phyloP scores from a whole-genome alignment of 2,888 invertebrate genomes.

The Ceriagrion tenellum region DNA sequence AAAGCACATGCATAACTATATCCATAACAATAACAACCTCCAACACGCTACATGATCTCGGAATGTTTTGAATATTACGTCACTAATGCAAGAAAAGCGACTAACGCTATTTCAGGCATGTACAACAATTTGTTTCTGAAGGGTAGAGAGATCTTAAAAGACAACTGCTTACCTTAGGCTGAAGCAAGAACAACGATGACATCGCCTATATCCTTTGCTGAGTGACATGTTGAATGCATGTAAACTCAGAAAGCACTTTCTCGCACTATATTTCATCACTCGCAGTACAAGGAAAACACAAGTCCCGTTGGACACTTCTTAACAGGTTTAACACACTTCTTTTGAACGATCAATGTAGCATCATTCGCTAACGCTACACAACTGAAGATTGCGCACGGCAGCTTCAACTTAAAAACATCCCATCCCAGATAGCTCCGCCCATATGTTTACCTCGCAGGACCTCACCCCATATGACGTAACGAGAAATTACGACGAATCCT shows the following conservation, averaged over 20 bases:
- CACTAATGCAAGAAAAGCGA: not conserved
- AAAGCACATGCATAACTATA: not conserved
- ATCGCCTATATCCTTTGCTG: slow-evolving; percentile 53
- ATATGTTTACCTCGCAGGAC: slow-evolving; percentile 54
- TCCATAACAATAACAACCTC: not conserved
- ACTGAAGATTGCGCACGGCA: slow-evolving; percentile 52
- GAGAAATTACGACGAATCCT: slow-evolving; percentile 41
- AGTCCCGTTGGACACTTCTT: not conserved
- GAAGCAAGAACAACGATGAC: slow-evolving; percentile 49
- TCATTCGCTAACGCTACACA: not conserved
- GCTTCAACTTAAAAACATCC: slow-evolving; percentile 39
- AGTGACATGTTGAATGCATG: slow-evolving; percentile 49
- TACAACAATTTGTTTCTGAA: not conserved
- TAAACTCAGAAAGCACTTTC: slow-evolving; percentile 28
- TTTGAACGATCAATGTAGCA: not conserved
- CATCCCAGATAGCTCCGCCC: slow-evolving; percentile 48
- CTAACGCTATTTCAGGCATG: not conserved
- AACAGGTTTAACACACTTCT: not conserved
- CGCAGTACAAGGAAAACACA: not conserved
- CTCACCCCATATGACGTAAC: slow-evolving; percentile 65
- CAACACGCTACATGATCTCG: not conserved
- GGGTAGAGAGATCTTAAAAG: not conserved
- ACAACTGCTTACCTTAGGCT: not conserved
- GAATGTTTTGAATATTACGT: not conserved
- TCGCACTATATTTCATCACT: slow-evolving; percentile 53